Percentiles rank a stretch among this genome's conserved stretches.
Evolutionary conservation across 2,888 invertebrate species (phyloP).

Genomic region (Hydriomena furcata): DNA sequence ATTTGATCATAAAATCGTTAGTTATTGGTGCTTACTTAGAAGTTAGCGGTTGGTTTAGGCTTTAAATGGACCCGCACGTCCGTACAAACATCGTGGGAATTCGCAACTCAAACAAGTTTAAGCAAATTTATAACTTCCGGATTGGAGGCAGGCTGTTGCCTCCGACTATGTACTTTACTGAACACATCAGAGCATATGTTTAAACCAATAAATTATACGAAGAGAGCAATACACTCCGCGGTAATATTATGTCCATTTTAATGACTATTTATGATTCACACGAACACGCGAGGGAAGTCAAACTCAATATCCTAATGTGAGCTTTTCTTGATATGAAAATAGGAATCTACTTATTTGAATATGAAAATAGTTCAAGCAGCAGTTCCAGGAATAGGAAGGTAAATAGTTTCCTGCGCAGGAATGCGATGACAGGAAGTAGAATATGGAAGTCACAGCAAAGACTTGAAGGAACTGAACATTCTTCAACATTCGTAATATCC

Average conservation of each 20-base stretch:
- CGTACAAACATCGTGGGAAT: slow-evolving; percentile 77
- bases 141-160: slow-evolving; percentile 63
- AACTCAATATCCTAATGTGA: slow-evolving; percentile 37
- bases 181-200: slow-evolving; percentile 29
- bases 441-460: too few species aligned
- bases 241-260: slow-evolving; percentile 31
- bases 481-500: too few species aligned
- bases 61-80: slow-evolving; percentile 78
- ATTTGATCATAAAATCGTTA: slow-evolving; percentile 58
- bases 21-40: slow-evolving; percentile 62
- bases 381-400: too few species aligned
- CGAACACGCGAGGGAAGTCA: slow-evolving; percentile 37
- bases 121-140: slow-evolving; percentile 79
- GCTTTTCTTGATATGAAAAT: slow-evolving; percentile 18
- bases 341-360: too few species aligned
- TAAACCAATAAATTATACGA: slow-evolving; percentile 31
- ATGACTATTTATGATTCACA: slow-evolving; percentile 32
- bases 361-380: too few species aligned
- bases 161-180: slow-evolving; percentile 39
- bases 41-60: slow-evolving; percentile 73
- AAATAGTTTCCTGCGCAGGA: slow-evolving; percentile 52
- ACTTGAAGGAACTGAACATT: too few species aligned
- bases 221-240: slow-evolving; percentile 25
- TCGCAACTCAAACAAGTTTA: slow-evolving; percentile 79
- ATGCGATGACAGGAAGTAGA: slow-evolving; percentile 32